These are phyloP conservation scores for Nemapogon koenigi DNA, from an alignment of 2,888 invertebrate species.

Conservation along the genomic window DNA sequence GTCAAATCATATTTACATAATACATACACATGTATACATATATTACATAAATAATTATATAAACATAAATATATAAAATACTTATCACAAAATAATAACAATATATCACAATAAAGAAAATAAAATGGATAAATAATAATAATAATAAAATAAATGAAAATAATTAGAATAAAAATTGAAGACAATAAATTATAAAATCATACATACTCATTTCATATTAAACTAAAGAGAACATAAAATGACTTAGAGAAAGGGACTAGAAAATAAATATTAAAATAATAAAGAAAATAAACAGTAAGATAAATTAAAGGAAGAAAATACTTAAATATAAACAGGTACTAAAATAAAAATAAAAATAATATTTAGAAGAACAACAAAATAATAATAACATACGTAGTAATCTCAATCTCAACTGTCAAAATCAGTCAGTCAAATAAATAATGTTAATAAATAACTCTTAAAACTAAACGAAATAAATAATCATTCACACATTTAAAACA, in stretches of 20 bases:
- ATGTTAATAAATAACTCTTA: slow-evolving; percentile 46
- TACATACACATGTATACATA: slow-evolving; percentile 1
- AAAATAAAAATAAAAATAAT: slow-evolving; percentile 6
- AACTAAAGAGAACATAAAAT: slow-evolving; percentile 6
- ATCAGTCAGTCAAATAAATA: slow-evolving; percentile 40
- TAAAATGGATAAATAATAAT: slow-evolving; percentile 1
- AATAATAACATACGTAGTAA: background rate
- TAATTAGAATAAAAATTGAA: slow-evolving; percentile 5
- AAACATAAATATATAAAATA: background rate
- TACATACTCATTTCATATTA: slow-evolving; percentile 3
- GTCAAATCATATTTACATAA: slow-evolving; percentile 15
- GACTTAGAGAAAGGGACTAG: slow-evolving; percentile 14
- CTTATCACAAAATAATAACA: slow-evolving; percentile 2
- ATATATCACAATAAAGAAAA: background rate
- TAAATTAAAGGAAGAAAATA: background rate
- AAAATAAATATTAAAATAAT: slow-evolving; percentile 6
- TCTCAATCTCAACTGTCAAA: slow-evolving; percentile 22
- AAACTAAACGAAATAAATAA: slow-evolving; percentile 42
- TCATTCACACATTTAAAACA: slow-evolving; percentile 3
- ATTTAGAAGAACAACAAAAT: background rate
- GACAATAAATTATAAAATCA: slow-evolving; percentile 3
- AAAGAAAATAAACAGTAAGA: background rate
- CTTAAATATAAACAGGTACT: background rate
- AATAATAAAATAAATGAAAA: slow-evolving; percentile 9
- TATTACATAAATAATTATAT: slow-evolving; percentile 4